phyloP scores from a whole-genome alignment of 35 echinoderm and acorn worm genomes.

The Lytechinus pictus region DNA sequence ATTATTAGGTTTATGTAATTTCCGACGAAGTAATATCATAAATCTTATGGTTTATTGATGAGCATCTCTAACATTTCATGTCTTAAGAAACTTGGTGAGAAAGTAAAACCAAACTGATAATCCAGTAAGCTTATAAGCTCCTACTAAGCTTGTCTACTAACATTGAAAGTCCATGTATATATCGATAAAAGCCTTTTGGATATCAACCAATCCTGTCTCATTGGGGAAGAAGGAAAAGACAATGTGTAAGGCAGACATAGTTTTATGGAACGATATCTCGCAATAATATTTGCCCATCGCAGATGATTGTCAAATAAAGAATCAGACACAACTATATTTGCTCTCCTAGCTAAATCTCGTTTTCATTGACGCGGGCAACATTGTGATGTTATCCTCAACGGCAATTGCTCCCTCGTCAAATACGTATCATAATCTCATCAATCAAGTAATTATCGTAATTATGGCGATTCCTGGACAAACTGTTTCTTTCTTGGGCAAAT shows the following conservation, averaged over 20 bases:
- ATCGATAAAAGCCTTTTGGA: background rate
- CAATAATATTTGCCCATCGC: background rate
- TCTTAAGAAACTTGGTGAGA: background rate
- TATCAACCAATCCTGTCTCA: background rate
- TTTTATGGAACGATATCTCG: background rate
- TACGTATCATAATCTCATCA: slow-evolving; percentile 18
- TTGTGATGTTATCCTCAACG: background rate
- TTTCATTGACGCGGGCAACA: slow-evolving; percentile 16
- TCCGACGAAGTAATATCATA: no score
- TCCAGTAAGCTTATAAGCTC: background rate
- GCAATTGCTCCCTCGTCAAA: background rate
- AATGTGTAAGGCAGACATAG: background rate
- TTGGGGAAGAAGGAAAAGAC: background rate
- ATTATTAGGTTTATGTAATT: no score
- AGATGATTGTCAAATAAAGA: background rate
- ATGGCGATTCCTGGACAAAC: background rate
- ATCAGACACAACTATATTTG: background rate
- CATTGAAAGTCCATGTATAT: background rate
- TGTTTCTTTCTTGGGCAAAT: background rate
- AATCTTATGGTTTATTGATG: no score
- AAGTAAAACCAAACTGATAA: background rate
- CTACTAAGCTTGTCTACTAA: background rate
- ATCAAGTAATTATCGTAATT: slow-evolving; percentile 1
- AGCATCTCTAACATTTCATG: no score
- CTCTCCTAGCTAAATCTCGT: background rate